These are phyloP conservation scores for Archilochus colubris DNA, from an alignment of 2,113 vertebrate species.

Conservation along the genomic window DNA sequence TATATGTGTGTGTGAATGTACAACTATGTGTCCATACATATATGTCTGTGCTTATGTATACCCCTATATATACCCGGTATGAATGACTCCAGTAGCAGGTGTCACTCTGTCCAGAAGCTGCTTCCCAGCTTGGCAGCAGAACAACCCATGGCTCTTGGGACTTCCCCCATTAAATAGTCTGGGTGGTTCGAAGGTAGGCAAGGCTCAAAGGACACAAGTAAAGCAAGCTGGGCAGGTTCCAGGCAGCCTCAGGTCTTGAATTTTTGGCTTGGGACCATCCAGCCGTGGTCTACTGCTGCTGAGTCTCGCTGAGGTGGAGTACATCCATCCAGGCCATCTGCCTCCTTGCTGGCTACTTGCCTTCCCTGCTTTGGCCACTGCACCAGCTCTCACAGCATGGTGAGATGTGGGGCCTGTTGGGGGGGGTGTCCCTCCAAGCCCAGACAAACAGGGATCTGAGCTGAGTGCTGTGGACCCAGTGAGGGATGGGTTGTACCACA, in stretches of 20 bases:
- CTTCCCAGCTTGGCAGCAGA: neutral
- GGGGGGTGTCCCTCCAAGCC: accelerated
- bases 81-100: neutral
- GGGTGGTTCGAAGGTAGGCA: neutral
- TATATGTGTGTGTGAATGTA: neutral
- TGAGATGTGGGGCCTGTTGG: neutral
- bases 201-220: neutral
- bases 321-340: neutral
- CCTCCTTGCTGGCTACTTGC: neutral
- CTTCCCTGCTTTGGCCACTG: neutral
- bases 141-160: neutral
- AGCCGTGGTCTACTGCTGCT: neutral
- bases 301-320: neutral
- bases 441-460: neutral
- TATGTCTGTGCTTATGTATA: neutral
- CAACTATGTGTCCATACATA: accelerated
- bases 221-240: neutral
- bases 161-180: neutral
- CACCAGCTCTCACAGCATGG: neutral
- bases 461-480: neutral
- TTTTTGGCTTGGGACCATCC: neutral
- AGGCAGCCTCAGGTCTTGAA: neutral
- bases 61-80: accelerated
- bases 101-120: neutral
- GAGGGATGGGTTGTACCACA: constrained; percentile 13